Evolutionary conservation across 23 tunicate species (phyloP), one percentile per base, ranked within the genome.

Genomic region (Phallusia fumigata): DNA sequence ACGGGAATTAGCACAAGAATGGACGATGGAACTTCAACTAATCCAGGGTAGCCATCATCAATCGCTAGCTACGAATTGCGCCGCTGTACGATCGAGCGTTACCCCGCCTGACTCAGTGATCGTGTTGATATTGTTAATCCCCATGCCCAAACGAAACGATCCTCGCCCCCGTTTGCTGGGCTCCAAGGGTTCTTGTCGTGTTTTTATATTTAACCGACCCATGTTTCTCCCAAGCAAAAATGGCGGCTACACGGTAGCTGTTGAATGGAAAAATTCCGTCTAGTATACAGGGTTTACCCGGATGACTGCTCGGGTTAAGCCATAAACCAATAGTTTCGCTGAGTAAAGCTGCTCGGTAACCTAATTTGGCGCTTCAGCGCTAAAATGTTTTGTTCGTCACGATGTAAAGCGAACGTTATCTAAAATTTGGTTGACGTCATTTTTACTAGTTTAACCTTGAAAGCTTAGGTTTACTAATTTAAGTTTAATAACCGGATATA

Each of bases 51-150:
- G 15, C 11, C 15, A 58, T 58, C 69, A 58, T 58, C 69, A 58
- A 58, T 58, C 69, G 69, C 69, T 58, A 16, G 69, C 47, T 40
- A 40, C 47, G 47, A 40, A 3, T 40, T 10, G 47, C 47, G 69
- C 69, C 5, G 69, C 69, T 21, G 69, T 21, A 58, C 28, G 11
- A 24, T 58, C 69, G 69, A 22, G 28, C 69, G 69, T 24, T 58
- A 22, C 69, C 69, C n/a, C 69, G 13, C 69, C 77, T 74, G 77
- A 74, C 77, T 74, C 40, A 74, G 44, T 30, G n/a, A 1, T 30
- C 44, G 31, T 33, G 77, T 74, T 74, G 36, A 33, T 74, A 74
- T 74, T 74, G 77, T 33, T 74, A 74, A 74, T 74, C 77, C 77
- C 77, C 45, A 30, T 74, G 22, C 33, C 34, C 69, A 58, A 58